These are phyloP conservation scores for Chloroclystis v-ata DNA, from an alignment of 2,888 invertebrate species.

Conservation along the genomic window DNA sequence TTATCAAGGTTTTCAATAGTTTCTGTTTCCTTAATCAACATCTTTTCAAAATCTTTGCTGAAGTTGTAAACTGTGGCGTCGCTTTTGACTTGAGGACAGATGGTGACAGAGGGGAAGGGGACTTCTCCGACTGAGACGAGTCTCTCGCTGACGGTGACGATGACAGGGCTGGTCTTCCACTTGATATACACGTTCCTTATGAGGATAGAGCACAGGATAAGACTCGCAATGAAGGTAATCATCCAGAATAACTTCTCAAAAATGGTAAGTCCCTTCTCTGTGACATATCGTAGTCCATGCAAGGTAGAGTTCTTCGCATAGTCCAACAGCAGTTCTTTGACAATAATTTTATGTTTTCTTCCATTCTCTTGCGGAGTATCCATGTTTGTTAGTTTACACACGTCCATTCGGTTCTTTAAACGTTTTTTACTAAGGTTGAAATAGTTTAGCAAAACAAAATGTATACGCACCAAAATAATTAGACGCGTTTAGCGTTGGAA, in stretches of 20 bases:
- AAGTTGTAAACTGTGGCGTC: not conserved
- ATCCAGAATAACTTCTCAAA: slow-evolving; percentile 12
- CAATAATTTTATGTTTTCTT: too few relatives aligned
- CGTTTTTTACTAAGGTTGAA: too few relatives aligned
- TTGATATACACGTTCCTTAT: slow-evolving; percentile 13
- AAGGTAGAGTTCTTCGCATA: slow-evolving; percentile 6
- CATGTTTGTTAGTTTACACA: too few relatives aligned
- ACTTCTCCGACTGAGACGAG: slow-evolving; percentile 44
- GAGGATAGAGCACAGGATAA: slow-evolving; percentile 1
- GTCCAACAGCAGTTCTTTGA: too few relatives aligned
- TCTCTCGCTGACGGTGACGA: slow-evolving; percentile 29
- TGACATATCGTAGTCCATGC: slow-evolving; percentile 9
- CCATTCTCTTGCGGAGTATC: too few relatives aligned
- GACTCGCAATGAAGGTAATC: not conserved
- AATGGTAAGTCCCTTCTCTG: not conserved
- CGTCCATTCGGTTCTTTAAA: too few relatives aligned
- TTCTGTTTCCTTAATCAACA: too few relatives aligned
- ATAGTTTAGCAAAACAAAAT: too few relatives aligned
- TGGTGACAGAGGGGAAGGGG: slow-evolving; percentile 42
- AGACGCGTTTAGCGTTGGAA: too few relatives aligned
- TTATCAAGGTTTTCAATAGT: not conserved
- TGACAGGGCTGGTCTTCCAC: slow-evolving; percentile 16
- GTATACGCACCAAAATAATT: too few relatives aligned
- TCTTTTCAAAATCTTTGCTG: too few relatives aligned
- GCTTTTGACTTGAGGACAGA: slow-evolving; percentile 41